Conservation (phyloP, 2,113 vertebrate species). For the Myodes glareolus region DNA sequence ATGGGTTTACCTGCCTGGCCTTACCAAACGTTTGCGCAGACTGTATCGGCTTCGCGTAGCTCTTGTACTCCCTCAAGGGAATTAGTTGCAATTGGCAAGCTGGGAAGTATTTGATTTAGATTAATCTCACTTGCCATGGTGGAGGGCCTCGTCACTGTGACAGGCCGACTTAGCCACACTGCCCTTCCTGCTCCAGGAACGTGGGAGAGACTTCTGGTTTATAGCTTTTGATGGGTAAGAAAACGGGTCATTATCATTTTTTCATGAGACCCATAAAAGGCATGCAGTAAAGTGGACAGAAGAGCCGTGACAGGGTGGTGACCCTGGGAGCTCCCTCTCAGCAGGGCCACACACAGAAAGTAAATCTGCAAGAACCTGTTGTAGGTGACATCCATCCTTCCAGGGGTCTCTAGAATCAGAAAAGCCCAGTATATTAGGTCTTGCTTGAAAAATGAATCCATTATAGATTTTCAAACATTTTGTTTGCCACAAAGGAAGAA, state of each 20-base stretch:
- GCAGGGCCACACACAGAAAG: background rate
- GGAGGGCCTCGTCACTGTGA: slow-evolving; percentile 86
- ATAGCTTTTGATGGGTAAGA: slow-evolving; percentile 80
- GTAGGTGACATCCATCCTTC: background rate
- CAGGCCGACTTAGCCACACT: slow-evolving; percentile 81
- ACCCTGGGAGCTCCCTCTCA: background rate
- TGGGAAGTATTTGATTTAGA: slow-evolving; percentile 89
- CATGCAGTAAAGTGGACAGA: slow-evolving; percentile 67
- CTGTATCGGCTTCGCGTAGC: slow-evolving; percentile 82
- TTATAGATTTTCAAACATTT: slow-evolving; percentile 42
- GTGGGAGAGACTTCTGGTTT: slow-evolving; percentile 74
- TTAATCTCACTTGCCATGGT: slow-evolving; percentile 86
- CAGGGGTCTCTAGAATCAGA: background rate
- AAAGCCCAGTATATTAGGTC: background rate
- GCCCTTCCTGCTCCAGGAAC: slow-evolving; percentile 79
- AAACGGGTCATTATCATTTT: slow-evolving; percentile 83
- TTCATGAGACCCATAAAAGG: slow-evolving; percentile 81
- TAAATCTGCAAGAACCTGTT: slow-evolving; percentile 14
- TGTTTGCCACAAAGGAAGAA: slow-evolving; percentile 51
- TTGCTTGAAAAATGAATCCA: background rate
- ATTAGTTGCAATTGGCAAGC: slow-evolving; percentile 88
- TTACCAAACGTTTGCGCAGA: slow-evolving; percentile 83
- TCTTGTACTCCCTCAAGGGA: slow-evolving; percentile 86
- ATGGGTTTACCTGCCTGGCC: slow-evolving; percentile 85
- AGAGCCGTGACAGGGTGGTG: slow-evolving; percentile 6